Conservation (phyloP, 2,113 vertebrate genomes). For the Campylomormyrus numenius region DNA sequence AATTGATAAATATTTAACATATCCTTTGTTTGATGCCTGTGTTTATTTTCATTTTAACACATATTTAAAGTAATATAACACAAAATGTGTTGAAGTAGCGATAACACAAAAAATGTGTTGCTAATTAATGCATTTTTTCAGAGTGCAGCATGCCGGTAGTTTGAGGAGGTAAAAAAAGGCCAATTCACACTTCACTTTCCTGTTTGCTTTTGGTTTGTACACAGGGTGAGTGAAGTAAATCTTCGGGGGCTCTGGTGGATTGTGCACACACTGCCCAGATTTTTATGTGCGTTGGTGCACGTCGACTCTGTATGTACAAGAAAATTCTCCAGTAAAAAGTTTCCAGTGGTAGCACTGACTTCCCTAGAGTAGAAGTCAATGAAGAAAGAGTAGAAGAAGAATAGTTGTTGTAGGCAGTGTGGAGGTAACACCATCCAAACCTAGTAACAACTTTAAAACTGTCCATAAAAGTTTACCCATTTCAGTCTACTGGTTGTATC, state of each 20-base stretch:
- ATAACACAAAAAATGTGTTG: no score
- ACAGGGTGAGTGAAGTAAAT: neutral
- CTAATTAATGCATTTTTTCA: no score
- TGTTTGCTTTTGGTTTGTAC: neutral
- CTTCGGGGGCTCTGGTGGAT: neutral
- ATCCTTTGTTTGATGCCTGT: no score
- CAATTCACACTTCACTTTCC: neutral
- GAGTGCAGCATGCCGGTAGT: no score
- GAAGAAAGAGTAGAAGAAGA: neutral
- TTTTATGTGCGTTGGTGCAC: neutral
- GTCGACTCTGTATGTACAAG: neutral
- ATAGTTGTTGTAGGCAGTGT: neutral
- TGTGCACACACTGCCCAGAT: neutral
- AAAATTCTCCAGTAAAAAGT: neutral
- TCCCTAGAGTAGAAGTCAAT: neutral
- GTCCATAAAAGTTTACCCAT: neutral
- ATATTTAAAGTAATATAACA: no score
- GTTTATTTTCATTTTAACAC: no score
- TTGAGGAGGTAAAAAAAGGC: neutral
- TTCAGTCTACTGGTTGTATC: neutral
- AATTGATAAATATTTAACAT: no score
- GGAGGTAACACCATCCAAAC: neutral
- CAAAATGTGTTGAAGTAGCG: no score
- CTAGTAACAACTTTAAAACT: neutral
- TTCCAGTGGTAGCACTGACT: neutral